phyloP scores from a whole-genome alignment of 2,797 vertebrate genomes.

The Microhierax caerulescens region DNA sequence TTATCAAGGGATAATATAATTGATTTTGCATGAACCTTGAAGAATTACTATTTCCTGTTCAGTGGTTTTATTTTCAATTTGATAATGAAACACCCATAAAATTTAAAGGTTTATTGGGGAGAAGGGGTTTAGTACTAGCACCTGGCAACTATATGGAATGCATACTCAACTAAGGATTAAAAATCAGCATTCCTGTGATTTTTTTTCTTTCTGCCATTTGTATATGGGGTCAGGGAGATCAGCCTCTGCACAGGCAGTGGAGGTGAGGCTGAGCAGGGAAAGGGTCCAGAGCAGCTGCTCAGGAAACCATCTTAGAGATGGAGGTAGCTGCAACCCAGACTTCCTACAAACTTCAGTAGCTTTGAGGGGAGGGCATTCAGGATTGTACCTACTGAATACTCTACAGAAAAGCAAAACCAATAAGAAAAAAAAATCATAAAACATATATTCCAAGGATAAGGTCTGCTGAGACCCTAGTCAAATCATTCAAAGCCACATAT shows the following conservation, averaged over 20 bases:
- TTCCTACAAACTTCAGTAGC: not conserved
- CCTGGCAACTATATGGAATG: slow-evolving; percentile 1
- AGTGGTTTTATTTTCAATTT: slow-evolving; percentile 37
- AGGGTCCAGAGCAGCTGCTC: not conserved
- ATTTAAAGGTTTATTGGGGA: slow-evolving; percentile 14
- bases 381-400: not conserved
- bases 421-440: not conserved
- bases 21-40: not conserved
- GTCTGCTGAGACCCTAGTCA: not conserved
- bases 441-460: not conserved
- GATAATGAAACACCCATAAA: slow-evolving; percentile 48
- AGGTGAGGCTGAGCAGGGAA: not conserved
- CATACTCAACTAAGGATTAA: slow-evolving; percentile 23
- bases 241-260: not conserved
- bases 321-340: not conserved
- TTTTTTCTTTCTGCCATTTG: not conserved
- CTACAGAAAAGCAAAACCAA: not conserved
- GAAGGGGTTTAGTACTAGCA: not conserved
- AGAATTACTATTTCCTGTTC: slow-evolving; percentile 20
- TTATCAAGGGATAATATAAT: slow-evolving; percentile 5
- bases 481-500: not conserved
- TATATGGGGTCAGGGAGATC: not conserved
- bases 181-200: not conserved
- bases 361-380: not conserved
- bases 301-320: not conserved